Percentiles rank a stretch among this genome's conserved stretches.
Conservation (phyloP, 2,888 invertebrate species). For the Drosophila mimica region DNA sequence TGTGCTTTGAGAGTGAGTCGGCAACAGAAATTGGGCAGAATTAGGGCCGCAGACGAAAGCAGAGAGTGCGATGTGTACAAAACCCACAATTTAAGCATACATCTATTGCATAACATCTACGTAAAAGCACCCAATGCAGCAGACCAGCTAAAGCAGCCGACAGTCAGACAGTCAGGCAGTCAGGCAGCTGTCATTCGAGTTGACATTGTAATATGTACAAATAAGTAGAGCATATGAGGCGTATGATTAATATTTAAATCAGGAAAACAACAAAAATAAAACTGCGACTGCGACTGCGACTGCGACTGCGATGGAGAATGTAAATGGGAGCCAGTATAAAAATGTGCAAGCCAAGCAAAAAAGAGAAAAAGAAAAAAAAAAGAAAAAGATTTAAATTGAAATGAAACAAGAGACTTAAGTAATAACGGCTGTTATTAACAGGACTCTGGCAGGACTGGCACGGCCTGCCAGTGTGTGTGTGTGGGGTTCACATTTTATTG, state of each 20-base stretch:
- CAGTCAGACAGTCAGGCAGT: slow-evolving; percentile 22
- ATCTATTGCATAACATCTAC: slow-evolving; percentile 54
- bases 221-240: slow-evolving; percentile 71
- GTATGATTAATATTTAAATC: slow-evolving; percentile 70
- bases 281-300: slow-evolving; percentile 1
- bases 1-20: slow-evolving; percentile 28
- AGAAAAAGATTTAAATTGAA: slow-evolving; percentile 61
- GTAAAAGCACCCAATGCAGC: slow-evolving; percentile 28
- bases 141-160: slow-evolving; percentile 9
- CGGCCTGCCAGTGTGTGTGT: slow-evolving; percentile 8
- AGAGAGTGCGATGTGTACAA: not conserved
- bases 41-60: not conserved
- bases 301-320: slow-evolving; percentile 20
- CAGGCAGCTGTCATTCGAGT: slow-evolving; percentile 54
- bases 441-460: slow-evolving; percentile 28
- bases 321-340: slow-evolving; percentile 23
- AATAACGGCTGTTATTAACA: slow-evolving; percentile 72
- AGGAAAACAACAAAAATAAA: slow-evolving; percentile 24
- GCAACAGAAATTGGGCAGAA: not conserved
- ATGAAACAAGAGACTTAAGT: slow-evolving; percentile 72
- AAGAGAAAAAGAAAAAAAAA: not conserved
- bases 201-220: slow-evolving; percentile 68
- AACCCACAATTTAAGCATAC: slow-evolving; percentile 47
- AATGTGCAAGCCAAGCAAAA: slow-evolving; percentile 13
- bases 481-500: slow-evolving; percentile 52